Base-by-base conservation (phyloP, 2,888 invertebrate genomes). In the Amaurobius ferox region DNA sequence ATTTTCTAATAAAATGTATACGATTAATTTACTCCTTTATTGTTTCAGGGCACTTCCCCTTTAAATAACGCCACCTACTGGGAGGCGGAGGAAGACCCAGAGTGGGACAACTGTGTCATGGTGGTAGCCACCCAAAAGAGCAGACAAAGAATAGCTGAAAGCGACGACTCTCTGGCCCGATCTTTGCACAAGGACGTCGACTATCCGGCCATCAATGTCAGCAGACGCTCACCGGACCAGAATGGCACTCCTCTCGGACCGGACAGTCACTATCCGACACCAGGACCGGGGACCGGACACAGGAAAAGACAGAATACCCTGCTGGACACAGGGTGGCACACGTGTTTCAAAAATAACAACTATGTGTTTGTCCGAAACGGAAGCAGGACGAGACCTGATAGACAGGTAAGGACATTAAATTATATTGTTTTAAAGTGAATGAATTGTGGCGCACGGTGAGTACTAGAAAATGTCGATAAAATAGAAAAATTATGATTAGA, bases 81-180 rank as follows among this genome's bases (percentile, higher is more conserved):
- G 85, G 85, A 85, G 44, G 78, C 78, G 26, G 85, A 85, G 26
- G 85, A 85, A n/a, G 83, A 83, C 23, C 85, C 78, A 3, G 85
- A 85, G 6, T 85, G 85, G 85, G 85, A 85, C 61, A 85, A 62
- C 32, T 79, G 85, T 44, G 85, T 85, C 11, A 85, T 79, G 78
- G 85, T 85, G 26, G 85, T 85, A 16, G 85, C 85, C 29, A 85
- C 72, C 0, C 78, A 78, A 30, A 30, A 48, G 2, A 26, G 72
- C 9, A 39, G 66, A 29, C 77, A 55, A 55, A 28, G 32, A 16
- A 39, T 83, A 2, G 28, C 71, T 7, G 77, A 71, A 39, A 83
- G 83, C 55, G 68, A 77, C 23, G 77, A 83, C 11, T 83, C 83
- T 13, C 29, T 83, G n/a, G 77, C 83, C 5, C 64, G 81, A 1